These are phyloP conservation scores for Drosophila rubida DNA, from an alignment of 2,888 invertebrate genomes.

Conservation along the genomic window DNA sequence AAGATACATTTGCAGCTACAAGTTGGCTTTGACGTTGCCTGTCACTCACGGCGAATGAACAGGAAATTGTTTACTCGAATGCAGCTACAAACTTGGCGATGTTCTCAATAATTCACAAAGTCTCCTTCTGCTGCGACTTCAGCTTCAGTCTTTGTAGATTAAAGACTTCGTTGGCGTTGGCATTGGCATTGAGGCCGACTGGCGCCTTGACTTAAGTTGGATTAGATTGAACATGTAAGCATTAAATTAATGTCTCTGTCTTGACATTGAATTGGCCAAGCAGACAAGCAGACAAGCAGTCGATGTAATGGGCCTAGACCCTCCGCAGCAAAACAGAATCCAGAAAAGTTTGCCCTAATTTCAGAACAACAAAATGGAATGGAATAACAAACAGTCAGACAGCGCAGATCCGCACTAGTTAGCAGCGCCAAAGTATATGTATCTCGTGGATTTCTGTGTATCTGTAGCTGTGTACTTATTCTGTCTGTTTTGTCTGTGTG, in stretches of 20 bases:
- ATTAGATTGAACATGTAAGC: conserved; percentile 16
- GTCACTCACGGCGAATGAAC: conserved; percentile 64
- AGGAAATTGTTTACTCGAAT: conserved; percentile 62
- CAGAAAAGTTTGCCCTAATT: conserved; percentile 70
- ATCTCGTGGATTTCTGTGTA: conserved; percentile 19
- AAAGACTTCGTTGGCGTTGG: conserved; percentile 15
- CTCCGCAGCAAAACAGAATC: conserved; percentile 48
- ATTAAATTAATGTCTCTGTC: conserved; percentile 39
- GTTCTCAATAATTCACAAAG: conserved; percentile 52
- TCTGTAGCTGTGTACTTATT: conserved; percentile 19
- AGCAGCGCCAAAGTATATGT: conserved; percentile 9
- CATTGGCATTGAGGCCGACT: conserved; percentile 29
- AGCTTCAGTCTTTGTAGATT: conserved; percentile 7
- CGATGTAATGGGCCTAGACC: conserved; percentile 33
- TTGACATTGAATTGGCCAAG: conserved; percentile 54
- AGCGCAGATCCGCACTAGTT: conserved; percentile 13
- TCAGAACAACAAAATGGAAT: conserved; percentile 16
- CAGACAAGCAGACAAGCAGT: conserved; percentile 16
- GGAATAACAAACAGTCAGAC: conserved; percentile 5
- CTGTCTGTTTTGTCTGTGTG: conserved; percentile 1
- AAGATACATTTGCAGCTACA: conserved; percentile 70
- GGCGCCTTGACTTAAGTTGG: conserved; percentile 23
- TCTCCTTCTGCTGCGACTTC: conserved; percentile 9
- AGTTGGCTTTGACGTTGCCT: conserved; percentile 65
- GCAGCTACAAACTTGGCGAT: conserved; percentile 44